Conservation (phyloP, 1,140 invertebrate species). For the Bombus impatiens region DNA sequence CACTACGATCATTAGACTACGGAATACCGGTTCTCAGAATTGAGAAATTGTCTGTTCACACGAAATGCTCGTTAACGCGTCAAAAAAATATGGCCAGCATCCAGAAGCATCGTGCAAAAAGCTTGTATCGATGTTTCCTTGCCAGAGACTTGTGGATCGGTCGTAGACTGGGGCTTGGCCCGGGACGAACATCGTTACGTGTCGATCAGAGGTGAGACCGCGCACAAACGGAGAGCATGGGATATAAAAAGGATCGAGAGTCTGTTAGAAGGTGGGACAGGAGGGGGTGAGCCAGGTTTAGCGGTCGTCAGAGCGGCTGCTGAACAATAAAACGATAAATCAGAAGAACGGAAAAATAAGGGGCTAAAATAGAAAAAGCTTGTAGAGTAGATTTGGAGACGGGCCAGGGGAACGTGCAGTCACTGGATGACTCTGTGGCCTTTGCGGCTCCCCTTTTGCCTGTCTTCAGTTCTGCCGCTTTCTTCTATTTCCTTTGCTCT, state of each 20-base stretch:
- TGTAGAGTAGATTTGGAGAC: conserved; percentile 75
- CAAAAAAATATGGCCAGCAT: background rate
- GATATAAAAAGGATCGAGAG: conserved; percentile 14
- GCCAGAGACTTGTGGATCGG: conserved; percentile 32
- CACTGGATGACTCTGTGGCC: conserved; percentile 65
- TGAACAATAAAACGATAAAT: conserved; percentile 75
- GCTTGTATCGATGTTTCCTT: conserved; percentile 1
- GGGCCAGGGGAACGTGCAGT: conserved; percentile 69
- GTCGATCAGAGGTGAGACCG: conserved; percentile 35
- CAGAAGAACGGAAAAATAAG: conserved; percentile 71
- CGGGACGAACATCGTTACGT: conserved; percentile 45
- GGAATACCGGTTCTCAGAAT: background rate
- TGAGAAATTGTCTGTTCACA: background rate
- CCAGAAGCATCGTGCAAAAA: background rate
- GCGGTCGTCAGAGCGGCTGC: conserved; percentile 35
- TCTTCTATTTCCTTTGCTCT: conserved; percentile 48
- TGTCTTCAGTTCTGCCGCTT: conserved; percentile 35
- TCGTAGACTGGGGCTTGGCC: background rate
- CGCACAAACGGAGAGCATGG: background rate
- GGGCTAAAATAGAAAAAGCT: conserved; percentile 76
- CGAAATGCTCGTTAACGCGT: background rate
- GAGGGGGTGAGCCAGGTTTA: conserved; percentile 25
- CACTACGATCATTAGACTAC: background rate
- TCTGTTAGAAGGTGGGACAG: background rate
- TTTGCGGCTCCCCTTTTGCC: conserved; percentile 39